Evolutionary conservation across 2,888 invertebrate species (phyloP), one percentile per base, ranked within the genome.

Genomic region (Scelioninae gen. 1): DNA sequence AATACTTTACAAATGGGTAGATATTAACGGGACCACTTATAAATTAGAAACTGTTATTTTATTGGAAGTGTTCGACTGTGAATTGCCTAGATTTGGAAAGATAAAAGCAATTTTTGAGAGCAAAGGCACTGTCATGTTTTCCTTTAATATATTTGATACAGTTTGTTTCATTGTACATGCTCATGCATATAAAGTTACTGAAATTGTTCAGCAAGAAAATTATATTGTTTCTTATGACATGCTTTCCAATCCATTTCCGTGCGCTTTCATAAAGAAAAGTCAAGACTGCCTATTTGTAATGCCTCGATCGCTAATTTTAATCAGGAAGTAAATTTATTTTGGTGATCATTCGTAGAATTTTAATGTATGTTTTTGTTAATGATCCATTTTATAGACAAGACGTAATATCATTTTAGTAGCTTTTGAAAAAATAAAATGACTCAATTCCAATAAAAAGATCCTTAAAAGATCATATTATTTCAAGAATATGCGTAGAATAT

Each of bases 11-110:
- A 66, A 66, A 31, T 66, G 51, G 51, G 53, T 66, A 1, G 10
- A 10, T 2, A 55, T 60, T 13, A 60, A 71, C 4, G 60, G 60
- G 5, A 60, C 13, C 1, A 38, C 23, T 38, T 71, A 71, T 16
- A 40, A 34, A 10, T 16, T 71, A 60, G 58, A 60, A 15, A 75
- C 58, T 8, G 56, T 75, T 5, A 10, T 75, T 40, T 47, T 65
- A 47, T 0, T 75, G 2, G 10, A 56, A 15, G 55, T 75, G 5
- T 34, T 10, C 16, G 65, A 65, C 16, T 31, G n/a, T 47, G 16
- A 75, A 43, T 60, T 75, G 16, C 75, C 75, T 0, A 65, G 32
- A 16, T 75, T 65, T 38, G 75, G 75, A 8, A 31, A 23, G 5
- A 75, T 75, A 47, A 11, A 56, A 16, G 75, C 13, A 3, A 75